These are phyloP conservation scores for Antennarius striatus DNA, from an alignment of 2,113 vertebrate species.

Conservation along the genomic window DNA sequence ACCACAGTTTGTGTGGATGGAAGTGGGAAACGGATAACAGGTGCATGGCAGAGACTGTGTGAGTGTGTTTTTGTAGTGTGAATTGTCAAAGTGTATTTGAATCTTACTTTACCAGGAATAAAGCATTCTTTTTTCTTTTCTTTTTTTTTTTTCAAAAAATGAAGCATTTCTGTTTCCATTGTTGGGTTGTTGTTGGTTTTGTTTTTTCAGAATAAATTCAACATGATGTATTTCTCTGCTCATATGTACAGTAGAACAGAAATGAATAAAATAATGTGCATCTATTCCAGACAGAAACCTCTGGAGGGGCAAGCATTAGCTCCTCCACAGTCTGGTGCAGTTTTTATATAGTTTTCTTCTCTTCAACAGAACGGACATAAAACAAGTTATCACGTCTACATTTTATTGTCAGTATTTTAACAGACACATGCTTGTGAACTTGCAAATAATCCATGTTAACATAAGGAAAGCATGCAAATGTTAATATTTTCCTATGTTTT, in stretches of 20 bases:
- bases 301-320: neutral
- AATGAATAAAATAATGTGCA: slow-evolving; percentile 8
- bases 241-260: slow-evolving; percentile 44
- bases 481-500: slow-evolving; percentile 29
- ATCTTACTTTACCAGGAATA: slow-evolving; percentile 45
- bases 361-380: neutral
- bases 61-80: slow-evolving; percentile 8
- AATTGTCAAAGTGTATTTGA: slow-evolving; percentile 36
- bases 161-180: slow-evolving; percentile 45
- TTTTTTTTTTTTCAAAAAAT: no score
- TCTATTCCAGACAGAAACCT: neutral
- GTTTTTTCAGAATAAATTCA: slow-evolving; percentile 34
- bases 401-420: neutral
- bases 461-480: slow-evolving; percentile 1
- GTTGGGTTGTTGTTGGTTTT: slow-evolving; percentile 18
- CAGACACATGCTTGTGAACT: neutral
- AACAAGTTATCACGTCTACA: neutral
- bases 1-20: slow-evolving; percentile 43
- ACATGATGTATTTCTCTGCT: slow-evolving; percentile 65
- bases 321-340: neutral
- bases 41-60: slow-evolving; percentile 46
- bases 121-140: slow-evolving; percentile 16
- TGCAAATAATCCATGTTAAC: slow-evolving; percentile 5
- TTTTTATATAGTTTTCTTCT: neutral
- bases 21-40: slow-evolving; percentile 53